phyloP scores from a whole-genome alignment of 1,140 invertebrate genomes.

The Zaprionus tsacasi region DNA sequence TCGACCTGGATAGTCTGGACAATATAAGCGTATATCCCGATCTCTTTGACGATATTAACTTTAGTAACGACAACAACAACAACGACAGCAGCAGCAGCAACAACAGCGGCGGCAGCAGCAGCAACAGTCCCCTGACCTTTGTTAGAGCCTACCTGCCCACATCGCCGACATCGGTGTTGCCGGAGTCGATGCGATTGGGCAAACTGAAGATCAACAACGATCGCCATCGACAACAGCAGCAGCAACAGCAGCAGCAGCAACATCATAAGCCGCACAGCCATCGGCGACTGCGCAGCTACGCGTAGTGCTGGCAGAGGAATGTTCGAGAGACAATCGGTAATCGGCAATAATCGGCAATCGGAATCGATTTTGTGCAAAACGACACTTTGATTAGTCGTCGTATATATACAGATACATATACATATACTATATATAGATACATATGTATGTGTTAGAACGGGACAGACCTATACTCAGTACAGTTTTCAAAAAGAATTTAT shows the following conservation, averaged over 20 bases:
- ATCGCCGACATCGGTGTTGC: constrained; percentile 67
- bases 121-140: constrained; percentile 64
- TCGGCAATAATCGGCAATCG: constrained; percentile 13
- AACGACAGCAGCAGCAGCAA: constrained; percentile 16
- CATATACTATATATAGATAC: constrained; percentile 9
- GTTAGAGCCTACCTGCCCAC: constrained; percentile 75
- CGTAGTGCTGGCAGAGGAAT: constrained; percentile 54
- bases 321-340: constrained; percentile 32
- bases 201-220: constrained; percentile 75
- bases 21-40: constrained; percentile 81
- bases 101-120: constrained; percentile 33
- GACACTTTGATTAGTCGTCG: constrained; percentile 17
- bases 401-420: constrained; percentile 12
- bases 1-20: constrained; percentile 80
- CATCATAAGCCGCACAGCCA: constrained; percentile 37
- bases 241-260: constrained; percentile 47
- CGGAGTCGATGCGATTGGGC: constrained; percentile 75
- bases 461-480: constrained; percentile 49
- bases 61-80: constrained; percentile 34
- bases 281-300: constrained; percentile 47
- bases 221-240: constrained; percentile 53
- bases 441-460: neutral
- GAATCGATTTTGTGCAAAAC: constrained; percentile 5
- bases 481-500: constrained; percentile 56
- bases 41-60: constrained; percentile 54